Evolutionary conservation across 2,888 invertebrate species (phyloP), one percentile per base, ranked within the genome.

Genomic region (Altica lythri): DNA sequence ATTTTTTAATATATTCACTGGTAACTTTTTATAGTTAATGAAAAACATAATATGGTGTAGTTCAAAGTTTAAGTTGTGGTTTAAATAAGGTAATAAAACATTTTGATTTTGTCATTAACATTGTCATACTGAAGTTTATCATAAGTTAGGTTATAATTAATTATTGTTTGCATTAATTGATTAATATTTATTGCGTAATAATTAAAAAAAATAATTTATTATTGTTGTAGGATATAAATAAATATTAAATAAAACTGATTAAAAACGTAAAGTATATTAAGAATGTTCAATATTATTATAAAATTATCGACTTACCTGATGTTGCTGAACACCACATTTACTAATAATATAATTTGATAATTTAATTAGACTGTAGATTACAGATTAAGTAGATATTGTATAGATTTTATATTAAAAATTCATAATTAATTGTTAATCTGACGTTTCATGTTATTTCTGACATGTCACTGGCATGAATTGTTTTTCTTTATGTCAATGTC

Each of bases 401-500:
- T 35, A 53, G 48, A 57, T 49, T 54, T 54, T 52, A 47, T 35
- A 30, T 47, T 45, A 32, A 51, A 52, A 51, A 48, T 54, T 58
- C 47, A 54, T 48, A 16, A 44, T 58, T 54, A 57, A 50, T 46
- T 42, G 38, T 47, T 57, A 58, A 61, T 57, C 57, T 62, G 62
- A 64, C 59, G 56, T 64, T 64, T 62, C 55, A 63, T 51, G 59
- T 63, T 61, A 51, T 45, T 50, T 53, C 46, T 58, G 55, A 54
- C 58, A 58, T 58, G 37, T 55, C 49, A 49, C 35, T 27, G 13
- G 12, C 14, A 9, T 2, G 30, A 30, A 34, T 45, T 34, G 16
- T 45, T 46, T 14, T 46, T 19, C 12, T 10, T 16, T 16, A 34
- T 10, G 16, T 14, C 34, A 34, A 16, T 14, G 34, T 34, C 34